Evolutionary conservation across 2,797 vertebrate genomes (phyloP).

Genomic region (Dromococcyx pavoninus): DNA sequence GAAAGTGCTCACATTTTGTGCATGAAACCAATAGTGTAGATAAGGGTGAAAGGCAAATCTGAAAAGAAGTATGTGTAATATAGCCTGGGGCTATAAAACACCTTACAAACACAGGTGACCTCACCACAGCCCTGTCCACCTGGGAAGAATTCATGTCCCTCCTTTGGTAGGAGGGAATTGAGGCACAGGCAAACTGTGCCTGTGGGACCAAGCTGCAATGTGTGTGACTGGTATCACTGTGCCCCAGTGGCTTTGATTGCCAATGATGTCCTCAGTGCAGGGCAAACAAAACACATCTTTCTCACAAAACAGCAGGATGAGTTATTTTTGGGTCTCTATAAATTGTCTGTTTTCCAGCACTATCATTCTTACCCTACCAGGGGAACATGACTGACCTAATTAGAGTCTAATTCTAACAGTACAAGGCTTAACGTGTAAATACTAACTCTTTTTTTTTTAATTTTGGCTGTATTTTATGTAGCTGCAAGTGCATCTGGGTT

Average conservation of each 20-base stretch:
- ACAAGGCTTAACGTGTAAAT: slow-evolving; percentile 1
- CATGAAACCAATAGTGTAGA: accelerated
- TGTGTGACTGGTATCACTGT: neutral
- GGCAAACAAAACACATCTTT: neutral
- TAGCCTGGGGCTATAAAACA: neutral
- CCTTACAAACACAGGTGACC: neutral
- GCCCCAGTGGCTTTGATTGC: neutral
- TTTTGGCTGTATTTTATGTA: neutral
- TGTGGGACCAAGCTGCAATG: neutral
- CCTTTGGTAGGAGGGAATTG: neutral
- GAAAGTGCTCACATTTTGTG: neutral
- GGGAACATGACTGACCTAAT: slow-evolving; percentile 61
- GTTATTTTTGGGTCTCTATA: slow-evolving; percentile 42
- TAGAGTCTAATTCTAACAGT: slow-evolving; percentile 29
- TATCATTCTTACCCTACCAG: slow-evolving; percentile 42
- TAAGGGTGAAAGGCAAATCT: neutral
- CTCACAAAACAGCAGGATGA: slow-evolving; percentile 15
- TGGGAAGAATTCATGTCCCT: neutral
- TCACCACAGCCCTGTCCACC: neutral
- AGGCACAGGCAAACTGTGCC: neutral
- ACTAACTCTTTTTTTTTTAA: neutral
- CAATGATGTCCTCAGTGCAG: neutral
- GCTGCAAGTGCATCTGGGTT: neutral
- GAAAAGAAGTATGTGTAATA: neutral
- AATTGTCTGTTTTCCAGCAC: slow-evolving; percentile 41